These are phyloP conservation scores for Lophura nycthemera DNA, from an alignment of 2,113 vertebrate genomes.

Conservation along the genomic window DNA sequence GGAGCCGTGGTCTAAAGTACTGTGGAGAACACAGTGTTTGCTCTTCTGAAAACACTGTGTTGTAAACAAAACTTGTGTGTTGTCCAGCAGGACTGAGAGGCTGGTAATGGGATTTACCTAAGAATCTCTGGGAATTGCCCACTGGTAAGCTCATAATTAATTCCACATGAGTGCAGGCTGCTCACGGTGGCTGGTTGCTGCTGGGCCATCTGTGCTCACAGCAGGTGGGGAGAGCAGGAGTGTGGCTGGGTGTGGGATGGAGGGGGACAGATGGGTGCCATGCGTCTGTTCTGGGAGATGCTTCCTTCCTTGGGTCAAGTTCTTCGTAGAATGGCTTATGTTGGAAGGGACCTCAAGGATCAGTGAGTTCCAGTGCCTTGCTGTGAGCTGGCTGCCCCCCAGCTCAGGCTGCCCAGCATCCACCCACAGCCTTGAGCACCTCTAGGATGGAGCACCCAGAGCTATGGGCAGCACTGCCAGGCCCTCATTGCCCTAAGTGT, in stretches of 20 bases:
- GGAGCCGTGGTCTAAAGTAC: not conserved
- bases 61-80: not conserved
- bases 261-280: not conserved
- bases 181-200: not conserved
- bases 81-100: not conserved
- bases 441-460: too few relatives aligned
- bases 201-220: not conserved
- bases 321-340: too few relatives aligned
- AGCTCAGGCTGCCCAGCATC: too few relatives aligned
- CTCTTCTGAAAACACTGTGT: not conserved
- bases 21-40: rapidly evolving
- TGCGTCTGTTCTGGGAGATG: not conserved
- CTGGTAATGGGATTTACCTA: not conserved
- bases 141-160: not conserved
- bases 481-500: not conserved
- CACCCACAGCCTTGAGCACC: too few relatives aligned
- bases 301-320: too few relatives aligned
- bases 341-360: too few relatives aligned
- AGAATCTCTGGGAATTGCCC: not conserved
- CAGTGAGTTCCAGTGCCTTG: too few relatives aligned
- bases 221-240: not conserved
- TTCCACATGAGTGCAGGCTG: not conserved
- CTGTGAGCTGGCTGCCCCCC: too few relatives aligned
- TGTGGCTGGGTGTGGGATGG: not conserved
- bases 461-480: too few relatives aligned